These are phyloP conservation scores for Paramormyrops kingsleyae DNA, from an alignment of 2,113 vertebrate genomes.

Conservation along the genomic window DNA sequence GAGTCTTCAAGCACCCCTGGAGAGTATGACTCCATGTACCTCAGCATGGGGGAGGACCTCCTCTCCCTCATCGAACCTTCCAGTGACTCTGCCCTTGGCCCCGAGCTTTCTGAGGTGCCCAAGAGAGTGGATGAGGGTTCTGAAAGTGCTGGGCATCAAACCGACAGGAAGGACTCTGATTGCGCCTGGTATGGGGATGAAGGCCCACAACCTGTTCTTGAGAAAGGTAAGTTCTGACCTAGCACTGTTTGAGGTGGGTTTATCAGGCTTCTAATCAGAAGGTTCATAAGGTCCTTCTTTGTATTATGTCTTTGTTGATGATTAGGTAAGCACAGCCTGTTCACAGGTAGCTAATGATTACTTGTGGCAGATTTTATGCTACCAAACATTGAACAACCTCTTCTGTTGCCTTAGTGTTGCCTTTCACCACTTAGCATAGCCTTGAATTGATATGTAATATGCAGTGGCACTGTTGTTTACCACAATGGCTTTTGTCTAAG, in stretches of 20 bases:
- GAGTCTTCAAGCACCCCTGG: not conserved
- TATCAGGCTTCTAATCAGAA: not conserved
- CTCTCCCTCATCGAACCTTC: not conserved
- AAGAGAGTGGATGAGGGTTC: not conserved
- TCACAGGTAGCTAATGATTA: not conserved
- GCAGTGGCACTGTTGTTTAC: not conserved
- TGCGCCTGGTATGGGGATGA: not conserved
- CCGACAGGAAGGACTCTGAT: not conserved
- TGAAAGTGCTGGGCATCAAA: not conserved
- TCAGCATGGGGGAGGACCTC: conserved; percentile 10
- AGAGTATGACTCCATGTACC: not conserved
- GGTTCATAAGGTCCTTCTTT: not conserved
- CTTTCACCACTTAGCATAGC: not conserved
- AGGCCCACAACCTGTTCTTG: not conserved
- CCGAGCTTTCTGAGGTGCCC: not conserved
- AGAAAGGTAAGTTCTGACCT: conserved; percentile 2
- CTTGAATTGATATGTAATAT: not conserved
- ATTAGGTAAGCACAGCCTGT: not conserved
- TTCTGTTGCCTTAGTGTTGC: not conserved
- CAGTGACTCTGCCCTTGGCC: not conserved
- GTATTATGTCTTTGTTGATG: not conserved
- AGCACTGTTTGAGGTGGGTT: not conserved
- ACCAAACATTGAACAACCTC: not conserved
- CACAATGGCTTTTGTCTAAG: not conserved
- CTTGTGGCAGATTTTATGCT: not conserved